Evolutionary conservation across 1,140 invertebrate species (phyloP), one percentile per base, ranked within the genome.

Genomic region (Melitaea cinxia): DNA sequence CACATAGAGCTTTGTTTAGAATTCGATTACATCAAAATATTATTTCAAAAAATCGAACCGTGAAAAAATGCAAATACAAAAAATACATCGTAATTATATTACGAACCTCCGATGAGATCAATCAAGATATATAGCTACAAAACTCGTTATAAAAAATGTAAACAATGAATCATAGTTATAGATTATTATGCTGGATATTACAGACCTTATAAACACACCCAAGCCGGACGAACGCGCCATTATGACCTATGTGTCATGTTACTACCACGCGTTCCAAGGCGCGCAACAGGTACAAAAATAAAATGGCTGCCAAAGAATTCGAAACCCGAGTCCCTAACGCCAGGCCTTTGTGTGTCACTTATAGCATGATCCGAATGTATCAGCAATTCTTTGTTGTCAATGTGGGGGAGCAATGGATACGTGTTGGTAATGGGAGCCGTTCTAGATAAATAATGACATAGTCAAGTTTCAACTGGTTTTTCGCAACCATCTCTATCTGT

Each of bases 221-320:
- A 98, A 98, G 93, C 98, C 98, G 85, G 98, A 99, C 92, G 98
- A 99, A 94, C 95, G 97, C 92, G 97, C 97, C 87, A 97, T 98
- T 91, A 98, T 99, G 97, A 99, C 98, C 85, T 99, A 99, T 91
- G 97, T 99, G 90, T 98, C 97, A 90, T 99, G 98, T 94, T 99
- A 98, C 94, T 99, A 99, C 94, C 98, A 99, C 93, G 98, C 98
- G 91, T 98, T 99, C 96, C 97, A 98, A 94, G 97, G 97, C 92
- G 97, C 97, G 80, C 97, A 98, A 93, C 97, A 98, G 97, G 97
- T 99, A 90, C 71, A 72, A 70, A 61, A 75, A 76, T 73, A 64
- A 65, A 65, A 75, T 76, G 75, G 76, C 78, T 73, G 73, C 77
- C 73, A 72, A 75, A 74, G 30, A 60, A 53, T 66, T 68, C 77